A percentile compares a stretch with the other conserved stretches of the same genome.
Conservation (phyloP, 2,888 invertebrate genomes). For the Latrodectus hesperus region DNA sequence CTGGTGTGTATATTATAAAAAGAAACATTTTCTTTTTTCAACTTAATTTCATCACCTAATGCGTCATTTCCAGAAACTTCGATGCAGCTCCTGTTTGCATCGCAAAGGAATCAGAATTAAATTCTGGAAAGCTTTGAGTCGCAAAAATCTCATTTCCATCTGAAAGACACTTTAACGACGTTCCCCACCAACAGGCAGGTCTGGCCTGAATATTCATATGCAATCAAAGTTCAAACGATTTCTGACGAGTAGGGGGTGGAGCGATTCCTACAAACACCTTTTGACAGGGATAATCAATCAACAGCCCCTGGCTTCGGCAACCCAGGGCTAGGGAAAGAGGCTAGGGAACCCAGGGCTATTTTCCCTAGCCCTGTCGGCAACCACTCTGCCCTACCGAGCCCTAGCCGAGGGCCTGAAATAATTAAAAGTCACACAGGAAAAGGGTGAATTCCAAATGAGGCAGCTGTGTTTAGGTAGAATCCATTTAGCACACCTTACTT, state of each 20-base stretch:
- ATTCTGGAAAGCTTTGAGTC: background rate
- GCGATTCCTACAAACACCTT: conserved; percentile 7
- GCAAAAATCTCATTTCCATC: conserved; percentile 26
- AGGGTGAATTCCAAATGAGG: too few species aligned
- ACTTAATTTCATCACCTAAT: too few species aligned
- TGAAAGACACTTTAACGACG: conserved; percentile 23
- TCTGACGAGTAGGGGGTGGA: background rate
- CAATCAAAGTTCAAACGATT: conserved; percentile 17
- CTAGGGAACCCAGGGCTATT: background rate
- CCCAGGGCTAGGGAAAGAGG: background rate
- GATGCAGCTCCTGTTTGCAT: too few species aligned
- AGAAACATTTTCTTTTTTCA: too few species aligned
- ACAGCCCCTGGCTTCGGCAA: background rate
- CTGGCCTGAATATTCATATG: conserved; percentile 44
- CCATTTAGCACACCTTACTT: too few species aligned
- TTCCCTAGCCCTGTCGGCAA: background rate
- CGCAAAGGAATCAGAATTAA: too few species aligned
- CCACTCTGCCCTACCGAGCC: too few species aligned
- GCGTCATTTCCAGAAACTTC: too few species aligned
- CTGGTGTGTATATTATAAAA: too few species aligned
- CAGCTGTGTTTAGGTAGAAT: too few species aligned
- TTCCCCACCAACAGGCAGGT: conserved; percentile 14
- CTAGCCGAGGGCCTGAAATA: too few species aligned
- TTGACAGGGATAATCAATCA: conserved; percentile 51
- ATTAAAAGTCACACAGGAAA: too few species aligned